Conservation (phyloP, 2,797 vertebrate genomes). For the Mus caroli region DNA sequence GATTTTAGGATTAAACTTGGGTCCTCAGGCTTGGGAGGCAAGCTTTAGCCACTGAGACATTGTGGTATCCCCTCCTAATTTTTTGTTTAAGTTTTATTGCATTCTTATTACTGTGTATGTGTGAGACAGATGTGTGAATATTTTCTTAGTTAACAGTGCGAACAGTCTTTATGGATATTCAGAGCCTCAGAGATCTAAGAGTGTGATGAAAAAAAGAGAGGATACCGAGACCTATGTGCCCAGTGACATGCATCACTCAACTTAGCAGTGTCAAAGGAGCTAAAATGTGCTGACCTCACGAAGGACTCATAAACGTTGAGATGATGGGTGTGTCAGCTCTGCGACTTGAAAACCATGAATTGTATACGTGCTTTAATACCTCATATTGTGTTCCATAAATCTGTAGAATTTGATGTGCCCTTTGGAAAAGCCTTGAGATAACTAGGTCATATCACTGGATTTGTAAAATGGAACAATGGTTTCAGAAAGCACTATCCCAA, state of each 20-base stretch:
- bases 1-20: no score
- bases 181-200: constrained; percentile 8
- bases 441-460: background rate
- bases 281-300: background rate
- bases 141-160: background rate
- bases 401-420: background rate
- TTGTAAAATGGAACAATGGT: background rate
- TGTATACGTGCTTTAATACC: background rate
- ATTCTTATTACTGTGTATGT: background rate
- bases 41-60: background rate
- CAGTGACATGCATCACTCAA: background rate
- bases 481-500: background rate
- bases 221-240: background rate
- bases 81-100: background rate
- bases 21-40: background rate
- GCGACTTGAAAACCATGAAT: background rate
- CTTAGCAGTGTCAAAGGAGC: background rate
- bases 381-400: background rate
- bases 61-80: background rate
- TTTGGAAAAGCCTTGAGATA: background rate
- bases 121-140: background rate
- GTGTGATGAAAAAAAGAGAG: constrained; percentile 2
- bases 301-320: background rate
- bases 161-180: background rate
- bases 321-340: background rate